phyloP scores from a whole-genome alignment of 2,888 invertebrate genomes.

The Lottia scabra region DNA sequence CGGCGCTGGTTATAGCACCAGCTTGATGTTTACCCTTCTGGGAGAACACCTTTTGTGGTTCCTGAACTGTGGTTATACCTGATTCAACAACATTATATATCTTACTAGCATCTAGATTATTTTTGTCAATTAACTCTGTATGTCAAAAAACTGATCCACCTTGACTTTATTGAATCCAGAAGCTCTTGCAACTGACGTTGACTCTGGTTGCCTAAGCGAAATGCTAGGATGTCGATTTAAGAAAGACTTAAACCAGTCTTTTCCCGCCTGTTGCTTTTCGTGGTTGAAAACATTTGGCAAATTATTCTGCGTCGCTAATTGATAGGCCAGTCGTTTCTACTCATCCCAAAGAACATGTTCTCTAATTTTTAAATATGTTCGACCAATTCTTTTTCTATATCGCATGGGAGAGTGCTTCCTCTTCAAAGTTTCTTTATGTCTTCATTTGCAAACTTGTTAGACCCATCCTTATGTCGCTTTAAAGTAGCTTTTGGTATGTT shows the following conservation, averaged over 20 bases:
- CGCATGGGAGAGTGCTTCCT: too few species aligned
- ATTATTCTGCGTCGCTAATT: too few species aligned
- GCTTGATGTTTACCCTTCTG: constrained; percentile 20
- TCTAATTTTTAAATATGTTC: too few species aligned
- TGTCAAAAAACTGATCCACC: neutral
- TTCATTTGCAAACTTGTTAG: too few species aligned
- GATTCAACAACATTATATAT: constrained; percentile 19
- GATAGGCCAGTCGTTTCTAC: too few species aligned
- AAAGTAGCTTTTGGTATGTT: too few species aligned
- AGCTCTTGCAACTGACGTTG: constrained; percentile 3
- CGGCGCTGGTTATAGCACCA: constrained; percentile 19
- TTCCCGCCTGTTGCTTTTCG: too few species aligned
- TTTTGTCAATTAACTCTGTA: neutral
- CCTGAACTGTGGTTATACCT: constrained; percentile 17
- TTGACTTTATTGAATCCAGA: neutral
- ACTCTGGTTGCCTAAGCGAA: constrained; percentile 4
- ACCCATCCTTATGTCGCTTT: too few species aligned
- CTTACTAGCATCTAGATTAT: neutral
- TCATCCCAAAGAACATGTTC: too few species aligned
- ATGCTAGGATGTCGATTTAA: neutral
- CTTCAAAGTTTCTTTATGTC: too few species aligned
- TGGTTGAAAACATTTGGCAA: too few species aligned
- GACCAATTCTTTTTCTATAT: too few species aligned
- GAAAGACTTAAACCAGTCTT: constrained; percentile 1
- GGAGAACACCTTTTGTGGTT: constrained; percentile 5